Evolutionary conservation across 1,140 invertebrate genomes (phyloP), one percentile per base, ranked within the genome.

Genomic region (Orussus abietinus): DNA sequence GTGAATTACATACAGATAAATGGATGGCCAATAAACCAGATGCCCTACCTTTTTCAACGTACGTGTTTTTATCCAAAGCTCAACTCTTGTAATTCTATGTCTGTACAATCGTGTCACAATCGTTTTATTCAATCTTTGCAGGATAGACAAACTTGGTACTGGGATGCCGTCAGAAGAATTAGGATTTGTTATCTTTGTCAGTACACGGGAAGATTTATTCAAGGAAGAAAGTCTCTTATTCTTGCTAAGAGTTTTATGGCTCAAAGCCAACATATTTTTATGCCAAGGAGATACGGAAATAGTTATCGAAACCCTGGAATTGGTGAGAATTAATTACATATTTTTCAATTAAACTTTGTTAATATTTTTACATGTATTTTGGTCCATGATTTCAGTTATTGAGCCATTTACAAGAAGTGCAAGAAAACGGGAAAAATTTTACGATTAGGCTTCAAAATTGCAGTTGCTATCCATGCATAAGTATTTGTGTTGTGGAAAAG

Each of bases 1-100:
- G 80, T 39, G 85, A 86, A 72, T 65, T 85, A 28, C 62, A 67
- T 41, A 68, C 80, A 0, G 77, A 80, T 60, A 69, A 68, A 45
- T 80, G 77, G 72, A 46, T 81, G 4, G 64, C 62, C 29, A 66
- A 67, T 40, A 78, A 76, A 55, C 75, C 75, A 10, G 64, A 75
- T 35, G 57, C 69, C 18, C 59, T 76, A 44, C 65, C 66, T 28
- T 40, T 32, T 10, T 38, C 57, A 26, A 59, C 53, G 58, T 61
- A 59, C 38, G 34, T 31, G 25, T n/a, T 9, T 17, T 28, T n/a
- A 25, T 15, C 3, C 29, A n/a, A 17, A 6, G 21, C 5, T 19
- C 3, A 25, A 37, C 49, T 32, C 18, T 34, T 6, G 25, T 31
- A 38, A 14, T 7, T 38, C 15, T 33, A 19, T 22, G 2, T 17